phyloP scores from a whole-genome alignment of 2,113 vertebrate genomes.

The Toxostoma redivivum region DNA sequence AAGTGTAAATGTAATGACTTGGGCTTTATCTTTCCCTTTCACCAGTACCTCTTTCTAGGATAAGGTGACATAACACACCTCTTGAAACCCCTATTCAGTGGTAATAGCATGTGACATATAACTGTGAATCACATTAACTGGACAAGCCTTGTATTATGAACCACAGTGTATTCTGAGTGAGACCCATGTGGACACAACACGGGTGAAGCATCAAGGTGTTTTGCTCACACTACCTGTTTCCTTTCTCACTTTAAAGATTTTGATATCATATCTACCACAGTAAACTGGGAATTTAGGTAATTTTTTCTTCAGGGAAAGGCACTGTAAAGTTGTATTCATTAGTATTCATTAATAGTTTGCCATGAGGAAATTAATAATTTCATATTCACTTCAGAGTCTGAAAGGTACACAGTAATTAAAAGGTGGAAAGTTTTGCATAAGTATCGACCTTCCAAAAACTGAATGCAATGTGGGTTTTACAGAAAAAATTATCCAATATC shows the following conservation, averaged over 20 bases:
- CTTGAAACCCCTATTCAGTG: background rate
- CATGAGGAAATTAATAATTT: conserved; percentile 40
- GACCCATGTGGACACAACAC: background rate
- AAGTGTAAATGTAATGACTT: background rate
- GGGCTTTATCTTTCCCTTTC: background rate
- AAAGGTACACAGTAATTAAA: conserved; percentile 27
- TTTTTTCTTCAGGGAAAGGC: background rate
- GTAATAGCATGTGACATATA: background rate
- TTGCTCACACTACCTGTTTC: background rate
- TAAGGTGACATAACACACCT: background rate
- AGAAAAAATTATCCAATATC: background rate
- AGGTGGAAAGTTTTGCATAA: background rate
- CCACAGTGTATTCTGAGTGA: background rate
- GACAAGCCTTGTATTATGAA: background rate
- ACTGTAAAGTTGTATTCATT: background rate
- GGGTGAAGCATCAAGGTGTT: background rate
- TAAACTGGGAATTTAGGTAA: background rate
- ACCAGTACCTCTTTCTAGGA: background rate
- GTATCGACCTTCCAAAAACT: background rate
- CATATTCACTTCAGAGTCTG: background rate
- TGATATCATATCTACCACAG: background rate
- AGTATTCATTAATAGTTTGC: conserved; percentile 23
- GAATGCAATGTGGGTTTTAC: background rate
- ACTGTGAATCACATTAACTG: background rate
- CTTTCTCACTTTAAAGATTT: background rate